phyloP scores from a whole-genome alignment of 2,113 vertebrate genomes.

The Lepisosteus oculatus region DNA sequence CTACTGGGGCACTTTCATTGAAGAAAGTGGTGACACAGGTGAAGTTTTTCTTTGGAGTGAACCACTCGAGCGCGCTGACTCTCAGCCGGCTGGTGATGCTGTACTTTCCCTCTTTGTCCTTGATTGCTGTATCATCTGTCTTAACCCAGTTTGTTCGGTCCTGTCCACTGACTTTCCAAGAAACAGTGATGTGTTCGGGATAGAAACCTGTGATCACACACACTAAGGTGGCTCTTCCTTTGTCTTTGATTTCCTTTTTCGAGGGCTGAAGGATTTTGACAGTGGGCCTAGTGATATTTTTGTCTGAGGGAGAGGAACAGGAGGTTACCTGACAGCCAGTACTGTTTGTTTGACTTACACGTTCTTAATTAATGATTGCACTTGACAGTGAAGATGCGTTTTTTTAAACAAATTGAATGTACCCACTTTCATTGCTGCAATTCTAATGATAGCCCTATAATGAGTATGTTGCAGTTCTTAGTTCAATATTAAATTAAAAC shows the following conservation, averaged over 20 bases:
- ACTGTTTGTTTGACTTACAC: too few species aligned
- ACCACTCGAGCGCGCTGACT: conserved; percentile 56
- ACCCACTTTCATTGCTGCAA: too few species aligned
- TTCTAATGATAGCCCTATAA: too few species aligned
- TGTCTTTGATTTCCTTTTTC: conserved; percentile 49
- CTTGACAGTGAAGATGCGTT: too few species aligned
- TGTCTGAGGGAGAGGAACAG: neutral
- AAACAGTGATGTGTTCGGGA: conserved; percentile 78
- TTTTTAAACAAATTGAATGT: too few species aligned
- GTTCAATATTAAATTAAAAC: too few species aligned
- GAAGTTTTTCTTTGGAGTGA: conserved; percentile 43
- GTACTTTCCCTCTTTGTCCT: conserved; percentile 2
- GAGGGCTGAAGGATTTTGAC: conserved; percentile 70
- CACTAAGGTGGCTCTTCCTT: conserved; percentile 69
- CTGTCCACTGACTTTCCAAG: conserved; percentile 56
- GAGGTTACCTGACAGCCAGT: neutral
- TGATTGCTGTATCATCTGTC: conserved; percentile 50
- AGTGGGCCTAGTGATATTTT: neutral
- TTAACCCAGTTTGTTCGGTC: conserved; percentile 30
- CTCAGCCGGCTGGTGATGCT: conserved; percentile 76
- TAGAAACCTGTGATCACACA: conserved; percentile 78
- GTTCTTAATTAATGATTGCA: too few species aligned
- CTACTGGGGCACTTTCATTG: neutral
- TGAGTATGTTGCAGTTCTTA: too few species aligned
- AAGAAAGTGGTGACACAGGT: conserved; percentile 63